Evolutionary conservation across 2,888 invertebrate species (phyloP).

Genomic region (Neoascia interrupta): DNA sequence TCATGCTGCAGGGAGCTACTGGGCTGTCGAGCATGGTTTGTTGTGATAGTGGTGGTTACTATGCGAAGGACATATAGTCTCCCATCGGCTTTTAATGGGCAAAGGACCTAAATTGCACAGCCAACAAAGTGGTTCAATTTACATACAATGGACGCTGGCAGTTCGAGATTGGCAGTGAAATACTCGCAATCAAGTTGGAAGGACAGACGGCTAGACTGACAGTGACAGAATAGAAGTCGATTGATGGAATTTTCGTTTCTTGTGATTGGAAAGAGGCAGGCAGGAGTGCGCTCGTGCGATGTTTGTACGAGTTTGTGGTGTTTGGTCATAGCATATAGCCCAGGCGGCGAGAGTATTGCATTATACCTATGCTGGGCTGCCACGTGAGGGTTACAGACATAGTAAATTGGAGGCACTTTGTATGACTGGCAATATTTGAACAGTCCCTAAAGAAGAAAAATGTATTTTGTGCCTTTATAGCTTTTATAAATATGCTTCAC

Average conservation of each 20-base stretch:
- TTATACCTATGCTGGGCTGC: too few species aligned
- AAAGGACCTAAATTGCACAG: conserved; percentile 51
- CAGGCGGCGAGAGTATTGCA: too few species aligned
- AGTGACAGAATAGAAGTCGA: conserved; percentile 40
- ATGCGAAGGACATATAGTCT: conserved; percentile 32
- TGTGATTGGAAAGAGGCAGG: conserved; percentile 53
- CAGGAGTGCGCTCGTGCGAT: too few species aligned
- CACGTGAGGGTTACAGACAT: too few species aligned
- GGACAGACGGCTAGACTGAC: conserved; percentile 39
- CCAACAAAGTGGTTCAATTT: conserved; percentile 52
- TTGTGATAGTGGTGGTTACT: conserved; percentile 13
- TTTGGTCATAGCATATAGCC: too few species aligned
- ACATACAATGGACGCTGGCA: conserved; percentile 57
- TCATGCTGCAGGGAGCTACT: conserved; percentile 35
- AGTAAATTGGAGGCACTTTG: too few species aligned
- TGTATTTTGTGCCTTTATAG: too few species aligned
- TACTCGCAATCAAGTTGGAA: conserved; percentile 33
- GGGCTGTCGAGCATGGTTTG: conserved; percentile 5
- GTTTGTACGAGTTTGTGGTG: too few species aligned
- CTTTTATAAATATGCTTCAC: too few species aligned
- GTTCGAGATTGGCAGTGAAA: conserved; percentile 20
- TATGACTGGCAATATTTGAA: too few species aligned
- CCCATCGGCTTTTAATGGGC: conserved; percentile 35
- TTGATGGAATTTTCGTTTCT: conserved; percentile 42
- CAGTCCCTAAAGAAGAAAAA: too few species aligned